These are phyloP conservation scores for Calephelis perditalis DNA, from an alignment of 2,888 invertebrate species.

Conservation along the genomic window DNA sequence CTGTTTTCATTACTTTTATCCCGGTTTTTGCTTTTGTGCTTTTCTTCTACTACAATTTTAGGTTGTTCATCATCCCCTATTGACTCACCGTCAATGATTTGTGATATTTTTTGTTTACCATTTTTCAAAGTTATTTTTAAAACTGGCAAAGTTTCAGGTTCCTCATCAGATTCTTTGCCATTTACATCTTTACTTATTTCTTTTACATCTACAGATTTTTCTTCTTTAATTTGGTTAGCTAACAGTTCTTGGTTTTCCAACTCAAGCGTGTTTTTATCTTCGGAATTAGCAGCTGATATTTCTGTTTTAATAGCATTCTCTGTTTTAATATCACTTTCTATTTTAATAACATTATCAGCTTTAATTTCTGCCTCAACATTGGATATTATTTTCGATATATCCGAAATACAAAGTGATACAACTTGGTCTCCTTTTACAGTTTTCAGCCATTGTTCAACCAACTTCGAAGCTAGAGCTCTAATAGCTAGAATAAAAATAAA, in stretches of 20 bases:
- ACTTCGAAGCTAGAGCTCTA: conserved; percentile 85
- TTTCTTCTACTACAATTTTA: conserved; percentile 53
- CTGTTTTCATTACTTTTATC: conserved; percentile 71
- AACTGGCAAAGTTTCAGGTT: conserved; percentile 53
- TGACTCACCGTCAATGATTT: conserved; percentile 63
- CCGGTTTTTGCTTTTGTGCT: conserved; percentile 54
- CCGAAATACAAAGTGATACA: conserved; percentile 51
- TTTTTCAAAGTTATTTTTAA: conserved; percentile 84
- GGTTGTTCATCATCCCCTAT: conserved; percentile 46
- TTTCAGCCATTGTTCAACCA: conserved; percentile 94
- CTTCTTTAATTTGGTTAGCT: conserved; percentile 32
- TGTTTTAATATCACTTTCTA: background rate
- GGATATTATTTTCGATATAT: conserved; percentile 58
- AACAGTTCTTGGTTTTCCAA: conserved; percentile 26
- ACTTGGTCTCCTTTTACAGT: conserved; percentile 89
- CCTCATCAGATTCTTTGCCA: conserved; percentile 42
- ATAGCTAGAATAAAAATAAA: conserved; percentile 79
- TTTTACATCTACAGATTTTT: conserved; percentile 28
- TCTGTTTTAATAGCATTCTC: too few relatives aligned
- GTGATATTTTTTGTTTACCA: conserved; percentile 83
- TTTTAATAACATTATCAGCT: conserved; percentile 25
- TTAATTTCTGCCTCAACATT: conserved; percentile 44
- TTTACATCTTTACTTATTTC: conserved; percentile 14
- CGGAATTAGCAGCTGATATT: conserved; percentile 29
- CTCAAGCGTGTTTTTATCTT: conserved; percentile 27